Percentiles rank a stretch among this genome's conserved stretches.
phyloP scores from a whole-genome alignment of 1,140 invertebrate genomes.

The Lithobius niger region DNA sequence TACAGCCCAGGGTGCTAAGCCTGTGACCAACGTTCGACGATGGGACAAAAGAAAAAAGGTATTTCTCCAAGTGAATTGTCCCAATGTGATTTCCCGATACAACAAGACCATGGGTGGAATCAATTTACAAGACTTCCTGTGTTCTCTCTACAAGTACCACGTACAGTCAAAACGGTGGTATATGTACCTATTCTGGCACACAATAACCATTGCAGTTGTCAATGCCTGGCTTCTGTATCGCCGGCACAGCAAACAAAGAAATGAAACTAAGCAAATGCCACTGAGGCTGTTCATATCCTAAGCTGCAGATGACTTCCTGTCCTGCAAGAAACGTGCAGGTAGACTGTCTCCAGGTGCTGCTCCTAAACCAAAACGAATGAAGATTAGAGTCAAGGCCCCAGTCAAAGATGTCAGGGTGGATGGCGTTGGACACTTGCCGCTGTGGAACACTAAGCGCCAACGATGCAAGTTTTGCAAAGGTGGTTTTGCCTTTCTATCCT shows the following conservation, averaged over 20 bases:
- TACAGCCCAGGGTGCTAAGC: constrained; percentile 14
- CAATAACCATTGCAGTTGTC: constrained; percentile 16
- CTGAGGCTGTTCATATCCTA: too few relatives aligned
- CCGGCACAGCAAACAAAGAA: constrained; percentile 9
- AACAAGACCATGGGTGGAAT: constrained; percentile 21
- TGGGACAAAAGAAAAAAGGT: constrained; percentile 17
- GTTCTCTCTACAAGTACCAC: constrained; percentile 15
- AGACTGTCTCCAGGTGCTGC: background rate
- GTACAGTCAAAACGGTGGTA: constrained; percentile 21
- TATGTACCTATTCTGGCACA: constrained; percentile 21
- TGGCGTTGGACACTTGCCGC: background rate
- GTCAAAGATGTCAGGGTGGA: constrained; percentile 3
- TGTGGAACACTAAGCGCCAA: background rate
- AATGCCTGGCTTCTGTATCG: constrained; percentile 19
- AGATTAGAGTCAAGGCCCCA: background rate
- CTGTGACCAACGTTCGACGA: constrained; percentile 11
- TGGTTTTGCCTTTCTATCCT: background rate
- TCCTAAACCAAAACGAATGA: background rate
- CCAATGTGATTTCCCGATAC: constrained; percentile 17
- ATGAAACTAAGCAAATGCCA: too few relatives aligned
- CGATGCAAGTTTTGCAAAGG: background rate
- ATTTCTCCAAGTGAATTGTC: constrained; percentile 13
- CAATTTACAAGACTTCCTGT: constrained; percentile 18
- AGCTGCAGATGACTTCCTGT: too few relatives aligned
- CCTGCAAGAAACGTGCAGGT: too few relatives aligned